phyloP scores from a whole-genome alignment of 1,140 invertebrate species.

The Drosophila saltans region DNA sequence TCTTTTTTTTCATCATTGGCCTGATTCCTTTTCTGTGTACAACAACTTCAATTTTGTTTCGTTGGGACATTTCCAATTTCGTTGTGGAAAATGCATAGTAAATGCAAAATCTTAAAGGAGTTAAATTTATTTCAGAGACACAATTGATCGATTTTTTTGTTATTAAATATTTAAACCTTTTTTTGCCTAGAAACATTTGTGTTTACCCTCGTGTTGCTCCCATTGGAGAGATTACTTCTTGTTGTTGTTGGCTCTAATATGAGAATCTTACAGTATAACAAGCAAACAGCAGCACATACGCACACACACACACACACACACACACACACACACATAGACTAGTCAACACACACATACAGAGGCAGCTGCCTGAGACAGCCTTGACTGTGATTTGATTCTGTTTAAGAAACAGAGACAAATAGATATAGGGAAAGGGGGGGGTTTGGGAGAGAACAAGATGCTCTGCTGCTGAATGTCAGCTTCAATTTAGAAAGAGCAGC shows the following conservation, averaged over 20 bases:
- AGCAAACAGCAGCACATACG: not conserved
- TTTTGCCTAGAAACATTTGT: not conserved
- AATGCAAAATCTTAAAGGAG: too few species aligned
- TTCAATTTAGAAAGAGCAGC: conserved; percentile 42
- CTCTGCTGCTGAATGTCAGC: conserved; percentile 32
- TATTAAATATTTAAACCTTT: conserved; percentile 1
- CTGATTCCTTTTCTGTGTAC: not conserved
- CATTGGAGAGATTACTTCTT: not conserved
- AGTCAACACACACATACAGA: not conserved
- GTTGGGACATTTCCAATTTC: too few species aligned
- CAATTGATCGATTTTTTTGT: not conserved
- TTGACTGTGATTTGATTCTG: conserved; percentile 54
- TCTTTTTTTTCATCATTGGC: not conserved
- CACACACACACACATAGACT: conserved; percentile 16
- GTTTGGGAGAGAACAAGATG: not conserved
- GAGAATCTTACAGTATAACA: conserved; percentile 4
- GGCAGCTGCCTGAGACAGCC: conserved; percentile 14
- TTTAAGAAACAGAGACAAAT: conserved; percentile 13
- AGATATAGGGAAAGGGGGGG: not conserved
- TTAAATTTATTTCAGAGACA: not conserved
- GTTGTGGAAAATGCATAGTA: too few species aligned
- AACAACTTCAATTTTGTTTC: too few species aligned
- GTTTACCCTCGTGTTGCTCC: not conserved
- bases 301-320: conserved; percentile 19
- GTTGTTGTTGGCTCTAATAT: conserved; percentile 2